A percentile compares a stretch with the other conserved stretches of the same genome.
Conservation (phyloP, 1,140 invertebrate genomes). For the Monomorium pharaonis region DNA sequence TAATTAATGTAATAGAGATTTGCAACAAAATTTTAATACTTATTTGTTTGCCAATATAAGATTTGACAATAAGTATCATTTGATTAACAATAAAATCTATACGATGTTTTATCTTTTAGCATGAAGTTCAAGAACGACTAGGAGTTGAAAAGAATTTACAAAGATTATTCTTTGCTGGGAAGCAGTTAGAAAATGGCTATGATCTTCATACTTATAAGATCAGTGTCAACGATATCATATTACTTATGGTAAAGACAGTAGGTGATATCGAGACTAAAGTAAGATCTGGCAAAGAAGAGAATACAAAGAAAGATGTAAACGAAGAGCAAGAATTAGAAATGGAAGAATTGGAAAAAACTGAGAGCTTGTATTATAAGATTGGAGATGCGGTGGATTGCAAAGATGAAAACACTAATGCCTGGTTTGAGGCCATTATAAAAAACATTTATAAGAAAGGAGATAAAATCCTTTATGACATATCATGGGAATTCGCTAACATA, state of each 20-base stretch:
- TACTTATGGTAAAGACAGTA: constrained; percentile 84
- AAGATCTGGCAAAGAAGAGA: constrained; percentile 4
- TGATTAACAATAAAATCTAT: neutral
- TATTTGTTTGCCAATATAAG: no score
- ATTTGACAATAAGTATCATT: no score
- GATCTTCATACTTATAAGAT: constrained; percentile 92
- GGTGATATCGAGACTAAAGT: constrained; percentile 67
- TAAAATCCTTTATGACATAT: constrained; percentile 84
- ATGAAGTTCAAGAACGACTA: constrained; percentile 87
- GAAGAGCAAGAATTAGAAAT: constrained; percentile 26
- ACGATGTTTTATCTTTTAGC: constrained; percentile 39
- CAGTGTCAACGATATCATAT: constrained; percentile 92
- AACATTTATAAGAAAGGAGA: constrained; percentile 79
- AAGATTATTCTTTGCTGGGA: constrained; percentile 91
- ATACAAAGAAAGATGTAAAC: constrained; percentile 45
- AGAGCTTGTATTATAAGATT: constrained; percentile 87
- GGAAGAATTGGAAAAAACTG: constrained; percentile 64
- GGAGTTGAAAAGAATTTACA: constrained; percentile 87
- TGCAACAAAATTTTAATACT: no score
- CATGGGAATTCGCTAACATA: constrained; percentile 82
- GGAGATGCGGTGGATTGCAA: constrained; percentile 91
- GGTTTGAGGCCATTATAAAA: constrained; percentile 88
- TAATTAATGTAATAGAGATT: no score
- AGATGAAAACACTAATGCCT: constrained; percentile 86
- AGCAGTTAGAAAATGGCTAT: constrained; percentile 92